These are phyloP conservation scores for Pristionchus exspectatus DNA, from an alignment of 2,888 invertebrate species.

Conservation along the genomic window DNA sequence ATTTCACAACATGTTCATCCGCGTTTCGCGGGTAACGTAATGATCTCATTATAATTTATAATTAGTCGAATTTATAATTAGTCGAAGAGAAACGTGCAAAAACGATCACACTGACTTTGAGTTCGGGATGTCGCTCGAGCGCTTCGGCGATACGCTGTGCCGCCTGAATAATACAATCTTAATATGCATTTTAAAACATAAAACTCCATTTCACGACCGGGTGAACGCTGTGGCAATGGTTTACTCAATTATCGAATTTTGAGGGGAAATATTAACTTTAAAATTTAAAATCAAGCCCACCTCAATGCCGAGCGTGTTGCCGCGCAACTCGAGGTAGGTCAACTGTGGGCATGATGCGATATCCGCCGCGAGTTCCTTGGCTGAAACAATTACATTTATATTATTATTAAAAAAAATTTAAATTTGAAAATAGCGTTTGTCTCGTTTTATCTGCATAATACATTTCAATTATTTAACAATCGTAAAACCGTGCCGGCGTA, in stretches of 20 bases:
- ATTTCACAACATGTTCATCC: neutral
- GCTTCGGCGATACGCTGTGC: constrained; percentile 66
- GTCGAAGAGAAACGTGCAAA: no score
- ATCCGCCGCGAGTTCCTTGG: constrained; percentile 60
- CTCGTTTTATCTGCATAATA: neutral
- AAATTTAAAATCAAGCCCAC: neutral
- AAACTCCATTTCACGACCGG: neutral
- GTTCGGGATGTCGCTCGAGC: constrained; percentile 60
- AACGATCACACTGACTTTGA: constrained; percentile 58
- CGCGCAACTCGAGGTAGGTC: constrained; percentile 68
- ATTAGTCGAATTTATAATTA: neutral
- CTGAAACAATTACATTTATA: constrained; percentile 59
- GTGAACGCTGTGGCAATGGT: no score
- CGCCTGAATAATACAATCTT: constrained; percentile 55
- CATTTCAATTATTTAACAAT: neutral
- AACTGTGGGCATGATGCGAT: constrained; percentile 60
- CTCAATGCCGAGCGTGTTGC: constrained; percentile 73
- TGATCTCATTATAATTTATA: no score
- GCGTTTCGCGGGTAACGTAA: neutral
- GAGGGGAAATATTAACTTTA: neutral
- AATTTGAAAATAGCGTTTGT: no score
- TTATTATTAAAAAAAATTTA: neutral
- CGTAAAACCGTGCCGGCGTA: neutral
- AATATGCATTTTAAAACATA: neutral
- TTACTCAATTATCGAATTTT: neutral